These are phyloP conservation scores for Macrobrachium rosenbergii DNA, from an alignment of 1,140 invertebrate species.

Conservation along the genomic window DNA sequence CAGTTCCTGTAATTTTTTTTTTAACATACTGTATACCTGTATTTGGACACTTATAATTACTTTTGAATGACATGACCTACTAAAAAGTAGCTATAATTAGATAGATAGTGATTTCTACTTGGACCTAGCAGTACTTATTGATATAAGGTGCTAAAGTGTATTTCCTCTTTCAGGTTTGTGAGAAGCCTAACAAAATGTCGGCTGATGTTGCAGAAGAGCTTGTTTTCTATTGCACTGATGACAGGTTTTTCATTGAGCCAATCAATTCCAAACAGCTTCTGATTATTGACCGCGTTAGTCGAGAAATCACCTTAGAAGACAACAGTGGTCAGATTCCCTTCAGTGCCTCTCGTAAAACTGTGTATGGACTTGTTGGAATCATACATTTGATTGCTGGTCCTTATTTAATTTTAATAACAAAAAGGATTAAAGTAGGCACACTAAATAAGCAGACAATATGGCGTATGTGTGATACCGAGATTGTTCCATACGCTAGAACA, in stretches of 20 bases:
- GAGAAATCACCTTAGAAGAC: conserved; percentile 79
- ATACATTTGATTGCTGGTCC: conserved; percentile 87
- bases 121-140: too few relatives aligned
- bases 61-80: too few relatives aligned
- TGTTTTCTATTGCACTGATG: conserved; percentile 64
- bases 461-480: conserved; percentile 84
- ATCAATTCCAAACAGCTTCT: conserved; percentile 73
- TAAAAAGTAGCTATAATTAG: too few relatives aligned
- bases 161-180: conserved; percentile 16
- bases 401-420: conserved; percentile 92
- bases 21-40: too few relatives aligned
- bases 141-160: too few relatives aligned
- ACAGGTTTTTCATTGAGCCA: conserved; percentile 64
- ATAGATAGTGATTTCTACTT: too few relatives aligned
- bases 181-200: conserved; percentile 37
- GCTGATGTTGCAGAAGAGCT: conserved; percentile 64
- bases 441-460: conserved; percentile 90
- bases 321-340: conserved; percentile 68
- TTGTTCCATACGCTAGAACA: conserved; percentile 89
- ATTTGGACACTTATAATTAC: too few relatives aligned
- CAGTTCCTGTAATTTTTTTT: too few relatives aligned
- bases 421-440: conserved; percentile 85
- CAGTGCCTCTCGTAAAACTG: conserved; percentile 61
- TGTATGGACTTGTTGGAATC: conserved; percentile 91
- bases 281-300: conserved; percentile 80